Base-by-base conservation (phyloP, 1,140 invertebrate species). In the Pteromalus puparum region DNA sequence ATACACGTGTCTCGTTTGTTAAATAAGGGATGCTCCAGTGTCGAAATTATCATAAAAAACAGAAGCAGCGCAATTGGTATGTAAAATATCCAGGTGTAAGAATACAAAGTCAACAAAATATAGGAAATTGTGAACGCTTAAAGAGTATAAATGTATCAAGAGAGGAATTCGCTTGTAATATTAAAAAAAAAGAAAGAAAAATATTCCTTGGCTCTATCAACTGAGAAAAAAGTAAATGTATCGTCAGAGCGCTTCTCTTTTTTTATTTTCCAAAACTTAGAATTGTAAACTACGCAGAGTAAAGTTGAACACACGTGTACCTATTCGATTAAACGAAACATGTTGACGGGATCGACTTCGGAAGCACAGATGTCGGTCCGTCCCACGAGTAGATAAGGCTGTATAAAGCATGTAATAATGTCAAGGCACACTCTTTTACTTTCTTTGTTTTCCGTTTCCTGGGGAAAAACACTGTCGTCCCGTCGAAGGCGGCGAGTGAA, bases 371-470 rank as follows among this genome's bases (percentile, higher is more conserved):
- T 79, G 82, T 84, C 74, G 76, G 68, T 81, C 78, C 80, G 72
- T 81, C 28, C 79, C 82, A 78, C 65, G 80, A 87, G 73, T 61
- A 81, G 73, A 81, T 77, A 89, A 89, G 88, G 88, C 89, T 89
- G 88, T 88, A 91, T 87, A 88, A 89, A 85, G 86, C 86, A 77
- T 77, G 42, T 70, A 77, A 53, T 86, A 86, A 89, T 74, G 88
- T 84, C 88, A 85, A 87, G 88, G 87, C 88, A 87, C 88, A 89
- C 88, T 88, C 86, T 86, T 90, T 86, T 90, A 87, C 79, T 81
- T 82, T 85, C 84, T 72, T 72, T 78, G 67, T 72, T 81, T 81
- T 81, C 21, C 53, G 21, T 61, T 68, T 75, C 21, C 76, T 18
- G 30, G 21, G 53, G 12, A 30, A 65, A 26, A 30, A 61, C n/a